A percentile compares a stretch with the other conserved stretches of the same genome.
These are phyloP conservation scores for Cepaea nemoralis DNA, from an alignment of 1,140 invertebrate genomes.

Conservation along the genomic window DNA sequence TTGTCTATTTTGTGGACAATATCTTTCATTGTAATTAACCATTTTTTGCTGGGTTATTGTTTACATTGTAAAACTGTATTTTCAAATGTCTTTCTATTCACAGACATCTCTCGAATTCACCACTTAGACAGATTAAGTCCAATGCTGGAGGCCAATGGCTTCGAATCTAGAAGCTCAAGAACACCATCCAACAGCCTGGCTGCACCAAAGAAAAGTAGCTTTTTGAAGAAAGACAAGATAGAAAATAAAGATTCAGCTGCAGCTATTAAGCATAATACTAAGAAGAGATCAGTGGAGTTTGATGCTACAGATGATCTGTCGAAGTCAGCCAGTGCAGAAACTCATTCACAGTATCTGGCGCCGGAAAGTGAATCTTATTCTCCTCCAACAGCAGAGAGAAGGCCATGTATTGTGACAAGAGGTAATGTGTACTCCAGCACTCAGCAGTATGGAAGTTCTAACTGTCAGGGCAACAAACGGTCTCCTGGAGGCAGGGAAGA, in stretches of 20 bases:
- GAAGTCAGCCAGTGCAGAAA: background rate
- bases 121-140: background rate
- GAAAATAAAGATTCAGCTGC: background rate
- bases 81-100: no score
- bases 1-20: no score
- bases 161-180: background rate
- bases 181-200: background rate
- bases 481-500: background rate
- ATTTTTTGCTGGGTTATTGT: no score
- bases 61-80: no score
- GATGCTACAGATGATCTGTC: background rate
- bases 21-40: no score
- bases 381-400: background rate
- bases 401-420: background rate
- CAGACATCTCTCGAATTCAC: background rate
- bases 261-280: background rate
- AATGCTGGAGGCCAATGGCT: background rate
- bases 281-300: background rate
- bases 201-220: constrained; percentile 13
- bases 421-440: background rate
- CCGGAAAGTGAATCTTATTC: background rate
- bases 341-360: background rate
- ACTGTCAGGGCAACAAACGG: background rate
- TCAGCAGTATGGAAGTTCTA: background rate
- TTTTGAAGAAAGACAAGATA: background rate